These are phyloP conservation scores for Terrapene triunguis DNA, from an alignment of 2,113 vertebrate species.

Conservation along the genomic window DNA sequence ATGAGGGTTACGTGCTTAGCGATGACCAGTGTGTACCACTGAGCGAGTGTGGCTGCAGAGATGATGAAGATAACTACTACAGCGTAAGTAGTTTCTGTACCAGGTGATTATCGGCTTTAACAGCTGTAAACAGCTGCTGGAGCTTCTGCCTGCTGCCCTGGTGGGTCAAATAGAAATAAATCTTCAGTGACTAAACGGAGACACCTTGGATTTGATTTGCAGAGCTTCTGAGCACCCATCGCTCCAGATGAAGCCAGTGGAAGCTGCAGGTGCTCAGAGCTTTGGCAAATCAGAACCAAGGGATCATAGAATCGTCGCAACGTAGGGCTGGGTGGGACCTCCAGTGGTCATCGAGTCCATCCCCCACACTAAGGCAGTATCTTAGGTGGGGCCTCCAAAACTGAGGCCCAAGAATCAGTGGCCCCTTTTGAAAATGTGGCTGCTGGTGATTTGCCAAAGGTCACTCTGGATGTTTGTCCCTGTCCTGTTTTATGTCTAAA, in stretches of 20 bases:
- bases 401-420: background rate
- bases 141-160: background rate
- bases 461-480: background rate
- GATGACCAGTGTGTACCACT: conserved; percentile 81
- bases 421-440: background rate
- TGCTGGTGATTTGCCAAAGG: background rate
- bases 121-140: background rate
- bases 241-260: background rate
- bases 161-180: background rate
- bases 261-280: background rate
- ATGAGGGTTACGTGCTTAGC: conserved; percentile 82
- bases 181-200: background rate
- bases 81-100: conserved; percentile 71
- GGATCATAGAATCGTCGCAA: background rate
- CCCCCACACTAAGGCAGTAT: background rate
- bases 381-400: background rate
- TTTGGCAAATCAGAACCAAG: background rate
- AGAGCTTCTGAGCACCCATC: background rate
- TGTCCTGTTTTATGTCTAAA: background rate
- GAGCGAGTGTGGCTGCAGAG: conserved; percentile 84
- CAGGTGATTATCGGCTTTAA: background rate
- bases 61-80: conserved; percentile 79
- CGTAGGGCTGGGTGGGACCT: background rate
- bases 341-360: background rate
- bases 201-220: background rate